Evolutionary conservation across 2,113 vertebrate genomes (phyloP).

Genomic region (Catharus fuscescens): DNA sequence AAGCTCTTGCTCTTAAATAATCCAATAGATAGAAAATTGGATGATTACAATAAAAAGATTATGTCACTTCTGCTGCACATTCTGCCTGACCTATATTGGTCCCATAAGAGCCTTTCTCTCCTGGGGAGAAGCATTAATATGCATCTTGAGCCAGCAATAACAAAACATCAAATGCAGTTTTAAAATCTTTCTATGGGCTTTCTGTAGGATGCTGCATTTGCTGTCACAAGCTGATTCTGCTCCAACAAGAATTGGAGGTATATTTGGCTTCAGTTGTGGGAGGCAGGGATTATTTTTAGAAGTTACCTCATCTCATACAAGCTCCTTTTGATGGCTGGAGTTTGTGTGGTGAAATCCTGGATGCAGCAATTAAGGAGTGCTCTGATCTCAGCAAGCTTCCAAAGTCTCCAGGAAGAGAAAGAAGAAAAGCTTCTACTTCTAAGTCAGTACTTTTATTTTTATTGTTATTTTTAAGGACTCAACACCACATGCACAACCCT

Average conservation of each 20-base stretch:
- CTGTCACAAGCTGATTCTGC: constrained; percentile 31
- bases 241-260: constrained; percentile 5
- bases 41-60: not conserved
- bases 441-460: not conserved
- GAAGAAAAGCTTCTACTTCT: constrained; percentile 20
- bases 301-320: constrained; percentile 39
- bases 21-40: not conserved
- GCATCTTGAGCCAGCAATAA: not conserved
- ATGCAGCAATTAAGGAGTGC: constrained; percentile 45
- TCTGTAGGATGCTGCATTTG: constrained; percentile 25
- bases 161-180: constrained; percentile 8
- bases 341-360: constrained; percentile 26
- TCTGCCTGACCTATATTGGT: constrained; percentile 9
- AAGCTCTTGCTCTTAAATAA: constrained; percentile 8
- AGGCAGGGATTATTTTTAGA: constrained; percentile 58
- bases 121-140: not conserved
- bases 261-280: constrained; percentile 58
- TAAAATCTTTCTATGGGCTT: not conserved
- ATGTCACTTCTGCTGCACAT: not conserved
- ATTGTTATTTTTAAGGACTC: not conserved
- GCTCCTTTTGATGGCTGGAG: constrained; percentile 51
- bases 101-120: not conserved
- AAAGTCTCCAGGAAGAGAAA: not conserved
- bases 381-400: constrained; percentile 49
- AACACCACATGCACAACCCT: not conserved